Base-by-base conservation (phyloP, 1,140 invertebrate species). In the Lerema accius region DNA sequence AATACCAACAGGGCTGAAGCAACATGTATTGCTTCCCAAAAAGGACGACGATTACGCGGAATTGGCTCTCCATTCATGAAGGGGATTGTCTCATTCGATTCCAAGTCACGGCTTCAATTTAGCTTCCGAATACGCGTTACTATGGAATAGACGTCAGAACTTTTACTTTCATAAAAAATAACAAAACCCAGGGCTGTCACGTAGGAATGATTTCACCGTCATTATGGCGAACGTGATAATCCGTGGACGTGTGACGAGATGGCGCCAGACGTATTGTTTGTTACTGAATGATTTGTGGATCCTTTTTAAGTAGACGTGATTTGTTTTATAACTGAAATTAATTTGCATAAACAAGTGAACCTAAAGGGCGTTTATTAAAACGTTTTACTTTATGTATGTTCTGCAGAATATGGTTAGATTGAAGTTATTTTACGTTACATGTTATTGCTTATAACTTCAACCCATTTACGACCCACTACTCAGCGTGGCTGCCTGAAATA, bases 161-260 rank as follows among this genome's bases (percentile, higher is more conserved):
- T 87, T 80, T 87, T 87, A 83, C 82, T 84, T 85, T 83, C 72
- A 26, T 55, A 35, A 65, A 73, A 71, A 77, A 79, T 51, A 65
- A 63, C 56, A 66, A 48, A 65, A 50, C 45, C 35, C 48, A 48
- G 67, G 65, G 66, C 58, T 69, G 66, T 86, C 85, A 88, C 85
- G 85, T 88, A 80, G 70, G 50, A 55, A 80, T 72, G 79, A 86
- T 88, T 88, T 82, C 66, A 73, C 65, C 62, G 73, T 86, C 84
- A 86, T 86, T 89, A 89, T 60, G 35, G 46, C 28, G 78, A 75
- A 86, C 83, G 84, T 88, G 63, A 86, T 83, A 80, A 86, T 85
- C 73, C 78, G 76, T 53, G 42, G 19, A 43, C 40, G 42, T 58
- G 40, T 78, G 73, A 60, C 60, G 62, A 75, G 70, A 67, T 79